Evolutionary conservation across 2,113 vertebrate species (phyloP).

Genomic region (Puntigrus tetrazona): DNA sequence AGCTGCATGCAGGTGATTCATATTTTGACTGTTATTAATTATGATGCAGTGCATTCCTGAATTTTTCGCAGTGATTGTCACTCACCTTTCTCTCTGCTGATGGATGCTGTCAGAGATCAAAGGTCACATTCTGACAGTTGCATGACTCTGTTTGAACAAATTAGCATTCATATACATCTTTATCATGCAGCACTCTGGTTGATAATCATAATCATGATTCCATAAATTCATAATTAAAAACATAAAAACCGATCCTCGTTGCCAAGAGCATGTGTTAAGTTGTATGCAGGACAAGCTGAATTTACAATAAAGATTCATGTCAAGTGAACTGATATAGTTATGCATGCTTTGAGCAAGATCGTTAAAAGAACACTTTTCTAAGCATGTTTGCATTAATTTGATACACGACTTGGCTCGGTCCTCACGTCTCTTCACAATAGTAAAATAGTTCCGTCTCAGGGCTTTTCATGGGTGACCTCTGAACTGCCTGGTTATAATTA

Average conservation of each 20-base stretch:
- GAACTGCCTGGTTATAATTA: too few species aligned
- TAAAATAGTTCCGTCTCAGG: not conserved
- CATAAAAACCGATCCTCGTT: not conserved
- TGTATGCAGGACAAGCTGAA: not conserved
- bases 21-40: not conserved
- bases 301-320: constrained; percentile 5
- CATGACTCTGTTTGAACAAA: not conserved
- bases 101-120: not conserved
- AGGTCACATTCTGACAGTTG: not conserved
- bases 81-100: constrained; percentile 13
- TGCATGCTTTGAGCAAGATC: constrained; percentile 22
- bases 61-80: not conserved
- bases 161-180: not conserved
- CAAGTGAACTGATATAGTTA: not conserved
- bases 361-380: not conserved
- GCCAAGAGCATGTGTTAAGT: constrained; percentile 43
- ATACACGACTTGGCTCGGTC: not conserved
- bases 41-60: not conserved
- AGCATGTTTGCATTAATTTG: not conserved
- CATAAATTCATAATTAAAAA: constrained; percentile 14
- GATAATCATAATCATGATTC: constrained; percentile 5
- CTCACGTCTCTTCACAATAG: not conserved
- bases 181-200: not conserved
- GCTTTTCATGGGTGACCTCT: constrained; percentile 1
- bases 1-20: not conserved